Evolutionary conservation across 2,888 invertebrate genomes (phyloP).

Genomic region (Chrysomela aeneicollis): DNA sequence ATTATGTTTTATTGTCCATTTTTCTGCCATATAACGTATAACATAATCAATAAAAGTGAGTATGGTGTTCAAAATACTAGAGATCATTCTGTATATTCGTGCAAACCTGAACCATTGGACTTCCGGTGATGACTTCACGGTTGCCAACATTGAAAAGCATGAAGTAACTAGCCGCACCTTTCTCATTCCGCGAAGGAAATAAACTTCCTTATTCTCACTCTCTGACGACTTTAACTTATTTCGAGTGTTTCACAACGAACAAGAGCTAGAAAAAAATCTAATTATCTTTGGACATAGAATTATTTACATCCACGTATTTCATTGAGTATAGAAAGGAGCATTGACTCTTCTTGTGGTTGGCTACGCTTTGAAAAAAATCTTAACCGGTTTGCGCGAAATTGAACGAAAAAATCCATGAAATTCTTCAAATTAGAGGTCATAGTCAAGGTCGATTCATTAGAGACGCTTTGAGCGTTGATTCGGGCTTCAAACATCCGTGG

Average conservation of each 20-base stretch:
- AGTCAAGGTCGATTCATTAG: slow-evolving; percentile 3
- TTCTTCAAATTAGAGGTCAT: background rate
- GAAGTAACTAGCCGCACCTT: no score
- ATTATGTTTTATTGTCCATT: no score
- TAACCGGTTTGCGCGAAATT: background rate
- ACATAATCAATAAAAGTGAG: no score
- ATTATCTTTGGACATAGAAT: background rate
- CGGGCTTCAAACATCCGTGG: background rate
- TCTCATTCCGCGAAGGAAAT: no score
- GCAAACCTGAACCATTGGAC: background rate
- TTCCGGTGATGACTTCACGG: background rate
- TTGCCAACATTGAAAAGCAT: no score
- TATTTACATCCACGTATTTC: background rate
- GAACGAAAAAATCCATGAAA: background rate
- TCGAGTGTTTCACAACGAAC: background rate
- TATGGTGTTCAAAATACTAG: no score
- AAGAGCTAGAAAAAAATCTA: background rate
- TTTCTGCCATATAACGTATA: no score
- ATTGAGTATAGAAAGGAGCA: background rate
- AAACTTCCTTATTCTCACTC: no score
- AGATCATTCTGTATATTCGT: no score
- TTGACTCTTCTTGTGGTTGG: background rate
- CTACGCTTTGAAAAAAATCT: background rate
- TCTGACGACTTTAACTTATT: background rate
- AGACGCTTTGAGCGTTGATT: background rate